These are phyloP conservation scores for Myiozetetes cayanensis DNA, from an alignment of 2,113 vertebrate genomes.

Conservation along the genomic window DNA sequence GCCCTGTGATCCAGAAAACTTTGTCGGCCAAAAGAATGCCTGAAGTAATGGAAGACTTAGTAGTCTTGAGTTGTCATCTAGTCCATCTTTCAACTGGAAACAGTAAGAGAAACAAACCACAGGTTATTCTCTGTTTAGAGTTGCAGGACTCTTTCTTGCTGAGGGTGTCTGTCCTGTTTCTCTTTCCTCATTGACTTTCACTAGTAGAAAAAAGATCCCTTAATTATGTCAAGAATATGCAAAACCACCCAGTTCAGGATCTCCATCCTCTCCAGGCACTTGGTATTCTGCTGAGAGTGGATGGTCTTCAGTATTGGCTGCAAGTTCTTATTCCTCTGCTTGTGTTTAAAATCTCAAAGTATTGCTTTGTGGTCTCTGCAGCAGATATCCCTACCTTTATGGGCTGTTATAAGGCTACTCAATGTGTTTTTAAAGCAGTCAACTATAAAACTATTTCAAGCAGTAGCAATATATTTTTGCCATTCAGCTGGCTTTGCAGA, in stretches of 20 bases:
- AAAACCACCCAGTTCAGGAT: neutral
- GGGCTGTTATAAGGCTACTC: neutral
- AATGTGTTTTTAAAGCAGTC: neutral
- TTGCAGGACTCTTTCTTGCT: neutral
- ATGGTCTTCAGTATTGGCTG: neutral
- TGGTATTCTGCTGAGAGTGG: neutral
- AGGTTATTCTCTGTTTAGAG: neutral
- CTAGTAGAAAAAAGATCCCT: neutral
- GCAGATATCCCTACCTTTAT: neutral
- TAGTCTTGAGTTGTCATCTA: neutral
- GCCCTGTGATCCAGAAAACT: neutral
- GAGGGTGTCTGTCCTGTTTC: neutral
- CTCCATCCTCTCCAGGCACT: neutral
- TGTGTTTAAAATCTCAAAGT: neutral
- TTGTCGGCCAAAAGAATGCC: neutral
- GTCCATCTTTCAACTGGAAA: neutral
- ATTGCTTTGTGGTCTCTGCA: neutral
- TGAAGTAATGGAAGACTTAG: neutral
- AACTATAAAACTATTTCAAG: neutral
- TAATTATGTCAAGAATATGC: neutral
- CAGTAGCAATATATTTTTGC: neutral
- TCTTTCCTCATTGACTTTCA: neutral
- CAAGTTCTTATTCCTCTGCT: neutral
- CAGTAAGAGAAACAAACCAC: neutral
- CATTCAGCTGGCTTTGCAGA: neutral